These are phyloP conservation scores for Philaethria dido DNA, from an alignment of 2,888 invertebrate genomes.

Conservation along the genomic window DNA sequence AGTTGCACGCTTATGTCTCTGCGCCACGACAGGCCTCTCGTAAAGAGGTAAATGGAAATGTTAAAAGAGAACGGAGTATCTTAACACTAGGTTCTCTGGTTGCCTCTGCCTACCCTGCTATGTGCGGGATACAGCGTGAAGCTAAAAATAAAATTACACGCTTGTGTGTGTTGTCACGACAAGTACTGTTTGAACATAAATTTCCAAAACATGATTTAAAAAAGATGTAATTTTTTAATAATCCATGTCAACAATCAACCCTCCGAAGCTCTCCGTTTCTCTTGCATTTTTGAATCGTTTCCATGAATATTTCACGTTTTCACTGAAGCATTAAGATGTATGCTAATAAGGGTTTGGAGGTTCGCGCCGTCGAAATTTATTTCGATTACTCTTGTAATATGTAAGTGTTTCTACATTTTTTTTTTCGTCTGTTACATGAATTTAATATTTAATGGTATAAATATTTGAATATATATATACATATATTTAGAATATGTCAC, in stretches of 20 bases:
- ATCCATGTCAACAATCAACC: constrained; percentile 11
- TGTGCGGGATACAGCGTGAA: no score
- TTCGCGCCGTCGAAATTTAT: constrained; percentile 18
- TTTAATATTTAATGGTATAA: neutral
- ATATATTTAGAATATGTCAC: no score
- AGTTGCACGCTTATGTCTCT: no score
- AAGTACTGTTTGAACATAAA: no score
- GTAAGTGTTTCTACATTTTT: neutral
- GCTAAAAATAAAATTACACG: no score
- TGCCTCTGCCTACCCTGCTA: no score
- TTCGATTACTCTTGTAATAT: constrained; percentile 3
- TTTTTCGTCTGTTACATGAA: neutral
- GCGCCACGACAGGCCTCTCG: no score
- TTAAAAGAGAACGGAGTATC: no score
- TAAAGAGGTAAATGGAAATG: no score
- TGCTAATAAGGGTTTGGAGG: constrained; percentile 32
- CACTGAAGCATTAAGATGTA: constrained; percentile 38
- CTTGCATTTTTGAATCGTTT: constrained; percentile 35
- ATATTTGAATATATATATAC: neutral
- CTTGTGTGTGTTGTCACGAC: no score
- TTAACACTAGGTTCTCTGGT: no score
- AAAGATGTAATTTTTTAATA: neutral
- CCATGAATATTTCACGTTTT: constrained; percentile 35
- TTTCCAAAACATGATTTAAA: no score
- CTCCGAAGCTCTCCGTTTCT: neutral